Conservation (phyloP, 2,888 invertebrate genomes). For the Dugesia japonica region DNA sequence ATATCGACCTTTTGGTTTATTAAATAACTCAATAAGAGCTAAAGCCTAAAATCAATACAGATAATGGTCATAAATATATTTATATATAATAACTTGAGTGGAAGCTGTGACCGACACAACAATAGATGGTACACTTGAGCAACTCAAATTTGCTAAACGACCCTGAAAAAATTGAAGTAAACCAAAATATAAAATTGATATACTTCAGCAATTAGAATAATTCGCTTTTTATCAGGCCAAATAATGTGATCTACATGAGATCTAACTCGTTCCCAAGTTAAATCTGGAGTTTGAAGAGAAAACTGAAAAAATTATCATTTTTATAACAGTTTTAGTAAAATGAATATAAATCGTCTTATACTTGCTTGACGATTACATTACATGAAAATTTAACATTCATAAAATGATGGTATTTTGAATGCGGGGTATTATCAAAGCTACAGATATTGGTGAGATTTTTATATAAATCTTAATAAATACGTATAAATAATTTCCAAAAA, state of each 20-base stretch:
- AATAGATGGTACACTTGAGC: conserved; percentile 87
- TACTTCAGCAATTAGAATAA: conserved; percentile 70
- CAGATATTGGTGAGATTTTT: too few relatives aligned
- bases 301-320: too few relatives aligned
- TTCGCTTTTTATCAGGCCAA: conserved; percentile 88
- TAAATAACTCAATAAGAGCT: conserved; percentile 85
- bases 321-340: too few relatives aligned
- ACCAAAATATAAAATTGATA: background rate
- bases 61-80: background rate
- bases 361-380: too few relatives aligned
- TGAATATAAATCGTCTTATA: too few relatives aligned
- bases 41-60: conserved; percentile 54
- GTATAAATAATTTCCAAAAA: too few relatives aligned
- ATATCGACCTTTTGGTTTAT: conserved; percentile 74
- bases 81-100: conserved; percentile 63
- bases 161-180: conserved; percentile 52
- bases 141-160: conserved; percentile 76
- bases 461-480: too few relatives aligned
- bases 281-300: conserved; percentile 72
- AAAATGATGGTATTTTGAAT: too few relatives aligned
- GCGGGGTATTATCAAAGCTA: too few relatives aligned
- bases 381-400: too few relatives aligned
- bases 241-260: conserved; percentile 95
- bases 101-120: conserved; percentile 92
- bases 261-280: conserved; percentile 88